phyloP scores from a whole-genome alignment of 2,888 invertebrate genomes.

The Bombylius discolor region DNA sequence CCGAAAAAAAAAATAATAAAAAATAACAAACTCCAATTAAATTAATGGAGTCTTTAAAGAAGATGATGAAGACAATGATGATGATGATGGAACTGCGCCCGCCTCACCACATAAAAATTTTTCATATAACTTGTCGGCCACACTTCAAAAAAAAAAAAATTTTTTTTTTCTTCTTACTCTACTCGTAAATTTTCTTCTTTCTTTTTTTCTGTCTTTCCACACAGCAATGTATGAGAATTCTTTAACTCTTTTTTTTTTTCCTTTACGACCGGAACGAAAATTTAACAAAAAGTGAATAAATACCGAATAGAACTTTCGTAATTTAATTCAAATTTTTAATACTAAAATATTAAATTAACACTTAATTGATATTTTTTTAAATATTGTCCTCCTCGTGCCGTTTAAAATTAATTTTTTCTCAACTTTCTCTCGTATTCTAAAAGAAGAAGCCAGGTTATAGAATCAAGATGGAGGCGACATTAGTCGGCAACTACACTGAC shows the following conservation, averaged over 20 bases:
- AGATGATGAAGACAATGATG: neutral
- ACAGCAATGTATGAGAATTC: neutral
- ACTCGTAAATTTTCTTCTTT: too few relatives aligned
- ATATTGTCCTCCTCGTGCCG: slow-evolving; percentile 13
- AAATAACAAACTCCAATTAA: too few relatives aligned
- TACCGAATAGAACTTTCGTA: too few relatives aligned
- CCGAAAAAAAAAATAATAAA: too few relatives aligned
- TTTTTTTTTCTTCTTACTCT: neutral
- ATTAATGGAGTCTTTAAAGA: too few relatives aligned
- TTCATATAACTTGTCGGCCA: slow-evolving; percentile 10
- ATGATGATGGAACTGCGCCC: slow-evolving; percentile 4
- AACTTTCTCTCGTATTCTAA: slow-evolving; percentile 8
- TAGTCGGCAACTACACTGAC: slow-evolving; percentile 18
- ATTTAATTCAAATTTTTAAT: neutral
- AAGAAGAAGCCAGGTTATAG: slow-evolving; percentile 24
- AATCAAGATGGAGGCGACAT: slow-evolving; percentile 22
- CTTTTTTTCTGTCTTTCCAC: neutral
- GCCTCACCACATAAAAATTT: slow-evolving; percentile 5
- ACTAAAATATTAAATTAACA: neutral
- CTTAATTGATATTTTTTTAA: neutral
- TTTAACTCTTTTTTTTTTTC: neutral
- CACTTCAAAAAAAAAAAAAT: slow-evolving; percentile 9
- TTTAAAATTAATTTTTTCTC: slow-evolving; percentile 11
- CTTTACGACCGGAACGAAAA: neutral
- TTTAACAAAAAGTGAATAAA: too few relatives aligned